Base-by-base conservation (phyloP, 2,797 vertebrate genomes). In the Crocodylus rhombifer region DNA sequence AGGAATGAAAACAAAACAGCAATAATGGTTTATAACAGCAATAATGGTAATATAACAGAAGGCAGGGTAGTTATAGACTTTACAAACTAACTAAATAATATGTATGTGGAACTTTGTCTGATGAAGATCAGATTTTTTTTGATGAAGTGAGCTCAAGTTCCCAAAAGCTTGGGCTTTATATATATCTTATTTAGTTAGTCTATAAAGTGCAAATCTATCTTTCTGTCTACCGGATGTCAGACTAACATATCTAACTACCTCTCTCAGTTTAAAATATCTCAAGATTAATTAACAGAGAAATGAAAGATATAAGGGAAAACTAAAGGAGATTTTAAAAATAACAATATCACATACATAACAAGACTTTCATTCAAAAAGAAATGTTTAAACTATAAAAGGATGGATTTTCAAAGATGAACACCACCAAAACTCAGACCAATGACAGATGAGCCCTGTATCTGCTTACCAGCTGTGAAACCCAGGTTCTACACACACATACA, bases 1-100 rank as follows among this genome's bases (percentile, higher is more conserved):
- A 71, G 89, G 82, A 92, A 91, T 87, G 86, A 94, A 91, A 65
- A 82, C 69, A 78, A 90, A 10, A 71, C 69, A 91, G 79, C 18
- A 42, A 79, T 36, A 83, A 88, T 89, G 82, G 85, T 83, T 91
- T 94, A 30, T 30, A 30, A 30, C 30, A 30, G 30, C 80, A 83
- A 86, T 92, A 84, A 30, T 30, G 30, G 30, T 30, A 30, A 30
- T 42, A 67, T 28, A 71, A 58, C 73, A 84, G 28, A 91, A 51
- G 42, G 42, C 42, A 51, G 42, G 42, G 42, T 51, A 51, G 42
- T 51, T 51, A 51, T 51, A 51, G 42, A 51, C 42, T 51, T 51
- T 11, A 51, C 42, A 51, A 51, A 51, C 42, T 51, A 51, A 51
- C 42, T 51, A 51, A 51, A 51, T 51, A 51, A 51, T 51, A 51